A percentile compares a stretch with the other conserved stretches of the same genome.
Evolutionary conservation across 2,113 vertebrate genomes (phyloP).

Genomic region (Platysteira castanea): DNA sequence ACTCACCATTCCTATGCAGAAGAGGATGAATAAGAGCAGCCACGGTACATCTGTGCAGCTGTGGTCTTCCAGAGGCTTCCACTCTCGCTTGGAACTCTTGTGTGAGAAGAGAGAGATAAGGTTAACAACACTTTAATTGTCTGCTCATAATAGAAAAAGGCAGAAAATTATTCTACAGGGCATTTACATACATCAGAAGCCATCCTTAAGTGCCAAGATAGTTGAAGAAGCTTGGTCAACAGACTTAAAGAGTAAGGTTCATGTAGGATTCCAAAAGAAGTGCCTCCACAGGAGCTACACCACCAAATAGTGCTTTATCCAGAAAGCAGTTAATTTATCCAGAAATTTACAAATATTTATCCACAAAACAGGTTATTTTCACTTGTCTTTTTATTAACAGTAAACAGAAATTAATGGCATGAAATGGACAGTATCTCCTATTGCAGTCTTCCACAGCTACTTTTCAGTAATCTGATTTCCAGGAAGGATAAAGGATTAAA

Average conservation of each 20-base stretch:
- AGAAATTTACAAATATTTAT: neutral
- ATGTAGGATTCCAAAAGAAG: neutral
- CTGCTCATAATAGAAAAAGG: neutral
- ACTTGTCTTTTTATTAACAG: neutral
- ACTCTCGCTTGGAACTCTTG: conserved; percentile 95
- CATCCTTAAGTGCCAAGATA: neutral
- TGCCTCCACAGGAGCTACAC: neutral
- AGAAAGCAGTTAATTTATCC: neutral
- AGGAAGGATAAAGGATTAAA: neutral
- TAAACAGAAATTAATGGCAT: neutral
- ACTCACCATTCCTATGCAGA: conserved; percentile 97
- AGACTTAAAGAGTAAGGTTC: neutral
- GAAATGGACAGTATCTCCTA: neutral
- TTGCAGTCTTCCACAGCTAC: neutral
- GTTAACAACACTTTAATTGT: neutral
- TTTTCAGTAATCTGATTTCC: neutral
- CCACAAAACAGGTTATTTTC: neutral
- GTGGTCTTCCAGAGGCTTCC: conserved; percentile 95
- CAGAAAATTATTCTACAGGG: neutral
- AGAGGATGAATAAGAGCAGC: conserved; percentile 91
- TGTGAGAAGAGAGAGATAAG: conserved; percentile 13
- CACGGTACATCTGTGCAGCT: conserved; percentile 97
- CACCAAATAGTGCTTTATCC: neutral
- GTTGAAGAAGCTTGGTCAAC: neutral
- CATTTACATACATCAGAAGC: neutral